Evolutionary conservation across 2,888 invertebrate genomes (phyloP), one percentile per base, ranked within the genome.

Genomic region (Yponomeuta plumbellus): DNA sequence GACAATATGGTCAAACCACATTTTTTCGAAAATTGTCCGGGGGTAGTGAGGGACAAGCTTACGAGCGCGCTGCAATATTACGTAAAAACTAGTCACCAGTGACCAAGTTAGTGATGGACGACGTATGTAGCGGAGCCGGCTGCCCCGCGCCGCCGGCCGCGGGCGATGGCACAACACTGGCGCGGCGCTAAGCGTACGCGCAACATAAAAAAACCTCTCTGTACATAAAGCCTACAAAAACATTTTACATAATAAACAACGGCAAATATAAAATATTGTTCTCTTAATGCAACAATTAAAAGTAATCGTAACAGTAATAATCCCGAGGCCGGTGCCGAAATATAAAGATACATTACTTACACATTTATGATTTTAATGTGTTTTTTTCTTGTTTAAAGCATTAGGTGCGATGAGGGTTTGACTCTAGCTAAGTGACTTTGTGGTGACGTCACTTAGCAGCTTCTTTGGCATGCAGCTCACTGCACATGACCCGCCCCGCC

Each of bases 371-470:
- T 68, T 64, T 65, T 66, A 68, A 68, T 65, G 66, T 63, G 44
- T 52, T 44, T 13, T 44, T 13, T 17, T 52, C 44, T 52, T 52
- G 44, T 80, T 88, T 88, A 88, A 88, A 88, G 86, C 86, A 85
- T 86, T 83, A 81, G 81, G 84, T 86, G 85, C 78, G 80, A 80
- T 85, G 82, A 84, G 83, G 81, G 83, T 81, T 66, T 86, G 86
- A 89, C 87, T 88, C 83, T 79, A 44, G 86, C 87, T 87, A 86
- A 86, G 70, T 52, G 17, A 52, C 44, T 1, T 52, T 8, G 17
- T 52, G 2, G 2, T 17, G 44, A 52, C 44, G 68, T 34, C 69
- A 68, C 71, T 78, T 78, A 79, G 80, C 78, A 76, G 76, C 71
- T 73, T 88, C 89, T 89, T 90, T 89, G 90, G 89, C 85, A 84